Conservation (phyloP, 2,797 vertebrate genomes). For the Diceros bicornis region DNA sequence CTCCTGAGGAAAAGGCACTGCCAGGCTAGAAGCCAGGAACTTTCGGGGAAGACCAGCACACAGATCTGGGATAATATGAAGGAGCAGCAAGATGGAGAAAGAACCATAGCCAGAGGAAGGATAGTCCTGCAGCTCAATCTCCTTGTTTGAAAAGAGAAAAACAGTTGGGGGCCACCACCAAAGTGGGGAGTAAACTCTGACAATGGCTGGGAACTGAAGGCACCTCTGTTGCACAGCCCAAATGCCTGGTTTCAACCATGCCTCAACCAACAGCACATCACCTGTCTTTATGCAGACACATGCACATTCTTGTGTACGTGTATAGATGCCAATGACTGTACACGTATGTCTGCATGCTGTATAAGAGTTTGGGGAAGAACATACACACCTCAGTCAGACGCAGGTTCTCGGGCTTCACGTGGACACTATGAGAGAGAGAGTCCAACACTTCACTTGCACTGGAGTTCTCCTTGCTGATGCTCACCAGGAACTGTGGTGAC, state of each 20-base stretch:
- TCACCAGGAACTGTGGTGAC: conserved; percentile 95
- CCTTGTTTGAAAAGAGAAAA: neutral
- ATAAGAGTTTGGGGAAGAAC: neutral
- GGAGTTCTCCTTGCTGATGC: conserved; percentile 98
- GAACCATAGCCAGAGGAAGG: neutral
- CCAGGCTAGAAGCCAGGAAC: neutral
- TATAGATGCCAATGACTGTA: neutral
- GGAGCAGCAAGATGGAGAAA: neutral
- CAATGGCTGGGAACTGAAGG: neutral
- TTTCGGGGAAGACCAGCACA: neutral
- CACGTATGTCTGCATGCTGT: accelerated
- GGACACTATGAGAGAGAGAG: conserved; percentile 94
- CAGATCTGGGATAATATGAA: neutral
- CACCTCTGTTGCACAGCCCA: neutral
- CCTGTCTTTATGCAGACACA: neutral
- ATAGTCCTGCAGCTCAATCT: neutral
- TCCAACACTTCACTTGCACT: conserved; percentile 96
- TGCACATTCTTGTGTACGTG: accelerated
- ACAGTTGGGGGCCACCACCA: neutral
- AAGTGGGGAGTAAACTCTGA: neutral
- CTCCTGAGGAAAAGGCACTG: neutral
- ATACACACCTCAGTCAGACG: conserved; percentile 94
- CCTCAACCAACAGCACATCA: neutral
- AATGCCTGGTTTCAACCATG: neutral
- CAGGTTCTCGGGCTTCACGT: conserved; percentile 96